Base-by-base conservation (phyloP, 2,113 vertebrate species). In the Erinaceus europaeus region DNA sequence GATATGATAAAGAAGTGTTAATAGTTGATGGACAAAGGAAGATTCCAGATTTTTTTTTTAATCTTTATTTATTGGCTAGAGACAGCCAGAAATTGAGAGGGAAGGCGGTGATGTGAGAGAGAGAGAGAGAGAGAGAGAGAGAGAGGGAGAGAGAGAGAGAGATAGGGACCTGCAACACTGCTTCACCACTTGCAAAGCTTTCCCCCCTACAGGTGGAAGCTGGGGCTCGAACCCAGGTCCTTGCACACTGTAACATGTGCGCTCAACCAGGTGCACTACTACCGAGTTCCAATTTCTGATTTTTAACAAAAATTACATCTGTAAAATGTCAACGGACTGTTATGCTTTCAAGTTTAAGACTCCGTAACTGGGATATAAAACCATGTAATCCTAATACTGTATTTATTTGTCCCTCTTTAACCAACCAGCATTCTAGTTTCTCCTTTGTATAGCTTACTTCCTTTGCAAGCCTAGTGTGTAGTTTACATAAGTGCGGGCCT, bases 331-430 rank as follows among this genome's bases (percentile, higher is more conserved):
- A 57, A 68, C 36, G 71, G 46, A 36, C 42, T 65, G 11, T 79
- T 68, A 40, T 0, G 23, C 61, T 78, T 82, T 82, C 25, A 40
- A 53, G 67, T 18, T 69, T 32, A 84, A 29, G 20, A 73, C 3
- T 80, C 52, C 44, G 78, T 62, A 78, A 32, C 36, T 90, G 36
- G 12, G 18, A 50, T 86, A 32, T 91, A 61, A 85, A 81, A 82
- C 48, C 44, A 53, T 6, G n/a, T 44, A 5, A 27, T 72, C 84
- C 36, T 85, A 34, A 40, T 72, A 74, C n/a, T 67, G 21, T 67
- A 55, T 59, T 90, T 86, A 64, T 40, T 34, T 80, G 8, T 57
- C 50, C n/a, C n/a, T 65, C 71, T 52, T 81, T 29, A 36, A 10
- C 18, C 72, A n/a, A 10, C 48, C 72, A 42, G 14, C n/a, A 86